These are phyloP conservation scores for Proisotoma minuta DNA, from an alignment of 2,888 invertebrate species.

Conservation along the genomic window DNA sequence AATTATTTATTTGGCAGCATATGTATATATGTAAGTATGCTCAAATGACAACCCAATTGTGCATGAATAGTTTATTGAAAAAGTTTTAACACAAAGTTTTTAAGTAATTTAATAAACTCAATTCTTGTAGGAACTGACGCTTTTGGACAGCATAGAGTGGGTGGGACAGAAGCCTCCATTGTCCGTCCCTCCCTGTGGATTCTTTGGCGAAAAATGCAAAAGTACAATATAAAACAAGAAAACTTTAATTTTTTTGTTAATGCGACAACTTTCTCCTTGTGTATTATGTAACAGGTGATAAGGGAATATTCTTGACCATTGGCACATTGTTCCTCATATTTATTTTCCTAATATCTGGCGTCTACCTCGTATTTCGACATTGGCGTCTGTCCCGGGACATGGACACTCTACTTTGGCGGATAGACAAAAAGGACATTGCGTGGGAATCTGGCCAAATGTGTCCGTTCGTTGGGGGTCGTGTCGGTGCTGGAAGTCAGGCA, in stretches of 20 bases:
- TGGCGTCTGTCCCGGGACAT: constrained; percentile 92
- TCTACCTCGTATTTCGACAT: constrained; percentile 68
- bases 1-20: no score
- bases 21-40: no score
- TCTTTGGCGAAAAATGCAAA: constrained; percentile 80
- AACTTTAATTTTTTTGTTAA: no score
- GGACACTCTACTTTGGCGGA: constrained; percentile 88
- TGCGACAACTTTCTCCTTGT: no score
- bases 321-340: constrained; percentile 14
- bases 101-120: no score
- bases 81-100: no score
- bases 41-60: no score
- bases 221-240: constrained; percentile 59
- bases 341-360: constrained; percentile 22
- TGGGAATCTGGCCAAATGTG: constrained; percentile 42
- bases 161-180: constrained; percentile 69
- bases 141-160: constrained; percentile 72
- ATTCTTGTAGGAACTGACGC: constrained; percentile 68
- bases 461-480: constrained; percentile 26
- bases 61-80: no score
- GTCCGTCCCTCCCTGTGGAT: constrained; percentile 85
- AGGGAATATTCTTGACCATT: constrained; percentile 20
- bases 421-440: constrained; percentile 83
- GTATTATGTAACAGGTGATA: constrained; percentile 27
- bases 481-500: constrained; percentile 32